Conservation (phyloP, 2,888 invertebrate species). For the Eristalinus sepulchralis region DNA sequence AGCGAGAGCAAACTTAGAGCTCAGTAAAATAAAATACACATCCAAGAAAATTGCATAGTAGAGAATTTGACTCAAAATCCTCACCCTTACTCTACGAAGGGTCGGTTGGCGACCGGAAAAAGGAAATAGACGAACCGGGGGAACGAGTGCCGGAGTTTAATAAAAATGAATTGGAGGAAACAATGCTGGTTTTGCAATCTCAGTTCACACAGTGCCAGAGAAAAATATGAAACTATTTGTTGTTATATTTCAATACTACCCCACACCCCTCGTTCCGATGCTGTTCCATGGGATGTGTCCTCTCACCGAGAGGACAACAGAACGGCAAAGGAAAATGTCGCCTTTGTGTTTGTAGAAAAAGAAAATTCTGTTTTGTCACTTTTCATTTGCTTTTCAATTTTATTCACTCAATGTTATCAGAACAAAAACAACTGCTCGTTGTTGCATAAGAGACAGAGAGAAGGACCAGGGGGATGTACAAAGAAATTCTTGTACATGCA, state of each 20-base stretch:
- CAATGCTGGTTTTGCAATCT: slow-evolving; percentile 23
- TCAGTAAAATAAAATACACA: background rate
- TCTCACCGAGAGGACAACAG: slow-evolving; percentile 7
- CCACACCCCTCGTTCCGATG: background rate
- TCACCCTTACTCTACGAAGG: background rate
- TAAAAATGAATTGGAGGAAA: slow-evolving; percentile 42
- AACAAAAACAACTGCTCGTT: slow-evolving; percentile 56
- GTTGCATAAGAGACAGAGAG: slow-evolving; percentile 45
- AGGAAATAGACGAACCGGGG: background rate
- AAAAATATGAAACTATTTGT: slow-evolving; percentile 40
- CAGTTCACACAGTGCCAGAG: background rate
- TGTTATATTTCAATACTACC: background rate
- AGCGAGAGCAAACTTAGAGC: background rate
- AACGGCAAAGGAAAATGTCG: slow-evolving; percentile 7
- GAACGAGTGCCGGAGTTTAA: slow-evolving; percentile 11
- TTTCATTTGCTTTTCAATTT: slow-evolving; percentile 40
- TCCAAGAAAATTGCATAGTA: background rate
- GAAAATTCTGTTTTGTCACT: slow-evolving; percentile 12
- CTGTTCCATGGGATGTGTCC: background rate
- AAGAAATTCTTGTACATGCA: background rate
- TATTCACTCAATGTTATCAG: slow-evolving; percentile 36
- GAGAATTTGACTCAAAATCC: slow-evolving; percentile 39
- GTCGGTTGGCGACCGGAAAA: background rate
- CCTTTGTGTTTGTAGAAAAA: background rate
- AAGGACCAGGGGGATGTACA: slow-evolving; percentile 1